Percentiles rank a stretch among this genome's conserved stretches.
Evolutionary conservation across 2,888 invertebrate genomes (phyloP).

Genomic region (Limenitis camilla): DNA sequence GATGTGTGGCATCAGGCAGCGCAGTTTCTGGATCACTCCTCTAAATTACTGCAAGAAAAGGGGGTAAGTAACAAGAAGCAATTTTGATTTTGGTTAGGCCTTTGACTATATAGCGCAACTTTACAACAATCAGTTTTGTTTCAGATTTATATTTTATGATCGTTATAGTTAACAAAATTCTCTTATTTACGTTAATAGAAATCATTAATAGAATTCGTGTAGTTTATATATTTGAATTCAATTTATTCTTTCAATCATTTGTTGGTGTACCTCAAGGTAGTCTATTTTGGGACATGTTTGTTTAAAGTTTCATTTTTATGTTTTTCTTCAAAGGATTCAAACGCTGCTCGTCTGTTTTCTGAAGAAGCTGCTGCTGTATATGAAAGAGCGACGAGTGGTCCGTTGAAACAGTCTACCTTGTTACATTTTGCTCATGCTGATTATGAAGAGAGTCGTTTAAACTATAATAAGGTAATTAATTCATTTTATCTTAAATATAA

Average conservation of each 20-base stretch:
- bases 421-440: slow-evolving; percentile 99
- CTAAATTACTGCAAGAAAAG: slow-evolving; percentile 94
- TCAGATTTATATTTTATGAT: no score
- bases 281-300: no score
- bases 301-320: not conserved
- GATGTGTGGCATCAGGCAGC: slow-evolving; percentile 99
- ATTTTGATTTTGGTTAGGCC: not conserved
- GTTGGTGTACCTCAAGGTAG: no score
- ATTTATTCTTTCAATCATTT: no score
- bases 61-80: slow-evolving; percentile 76
- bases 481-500: no score
- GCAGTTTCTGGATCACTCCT: slow-evolving; percentile 95
- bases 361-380: slow-evolving; percentile 97
- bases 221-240: no score
- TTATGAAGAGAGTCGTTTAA: slow-evolving; percentile 97
- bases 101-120: no score
- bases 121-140: no score
- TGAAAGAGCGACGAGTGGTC: slow-evolving; percentile 91
- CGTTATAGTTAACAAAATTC: no score
- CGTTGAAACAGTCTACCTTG: slow-evolving; percentile 92
- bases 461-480: slow-evolving; percentile 87
- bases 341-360: slow-evolving; percentile 92
- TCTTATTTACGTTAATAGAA: no score
- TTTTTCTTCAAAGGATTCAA: slow-evolving; percentile 82
- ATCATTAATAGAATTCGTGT: no score